A percentile compares a stretch with the other conserved stretches of the same genome.
Evolutionary conservation across 2,888 invertebrate species (phyloP).

Genomic region (Charanyca ferruginea): DNA sequence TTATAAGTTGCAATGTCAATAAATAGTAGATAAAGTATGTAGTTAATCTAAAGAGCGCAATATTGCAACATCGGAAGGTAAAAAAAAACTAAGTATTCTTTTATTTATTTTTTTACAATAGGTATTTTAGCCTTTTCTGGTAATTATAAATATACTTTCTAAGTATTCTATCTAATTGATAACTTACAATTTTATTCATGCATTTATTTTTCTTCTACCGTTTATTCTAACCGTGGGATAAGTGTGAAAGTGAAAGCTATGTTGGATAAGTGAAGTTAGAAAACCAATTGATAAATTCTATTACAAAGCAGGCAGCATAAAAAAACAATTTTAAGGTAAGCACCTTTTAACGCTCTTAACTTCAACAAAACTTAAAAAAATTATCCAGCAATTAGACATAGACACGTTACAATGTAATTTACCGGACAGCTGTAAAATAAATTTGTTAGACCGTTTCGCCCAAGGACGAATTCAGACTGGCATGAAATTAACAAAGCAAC

Average conservation of each 20-base stretch:
- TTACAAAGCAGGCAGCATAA: too few species aligned
- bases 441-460: conserved; percentile 72
- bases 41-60: conserved; percentile 9
- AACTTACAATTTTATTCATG: too few species aligned
- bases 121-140: neutral
- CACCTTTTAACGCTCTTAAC: too few species aligned
- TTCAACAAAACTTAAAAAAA: conserved; percentile 35
- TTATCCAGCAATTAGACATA: conserved; percentile 44
- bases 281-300: too few species aligned
- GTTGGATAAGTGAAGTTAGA: too few species aligned
- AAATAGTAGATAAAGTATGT: conserved; percentile 21
- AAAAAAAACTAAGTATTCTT: conserved; percentile 3
- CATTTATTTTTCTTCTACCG: too few species aligned
- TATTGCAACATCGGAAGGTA: conserved; percentile 13
- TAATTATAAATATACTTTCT: neutral
- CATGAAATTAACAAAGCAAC: conserved; percentile 86
- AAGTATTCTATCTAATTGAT: too few species aligned
- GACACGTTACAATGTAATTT: conserved; percentile 55
- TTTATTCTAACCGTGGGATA: too few species aligned
- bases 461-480: conserved; percentile 80
- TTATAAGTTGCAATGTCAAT: conserved; percentile 22
- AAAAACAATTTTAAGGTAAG: too few species aligned
- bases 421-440: conserved; percentile 73
- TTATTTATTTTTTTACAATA: neutral
- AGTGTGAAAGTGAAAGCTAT: too few species aligned